A percentile compares a stretch with the other conserved stretches of the same genome.
Evolutionary conservation across 2,797 vertebrate species (phyloP).

Genomic region (Arremon aurantiirostris): DNA sequence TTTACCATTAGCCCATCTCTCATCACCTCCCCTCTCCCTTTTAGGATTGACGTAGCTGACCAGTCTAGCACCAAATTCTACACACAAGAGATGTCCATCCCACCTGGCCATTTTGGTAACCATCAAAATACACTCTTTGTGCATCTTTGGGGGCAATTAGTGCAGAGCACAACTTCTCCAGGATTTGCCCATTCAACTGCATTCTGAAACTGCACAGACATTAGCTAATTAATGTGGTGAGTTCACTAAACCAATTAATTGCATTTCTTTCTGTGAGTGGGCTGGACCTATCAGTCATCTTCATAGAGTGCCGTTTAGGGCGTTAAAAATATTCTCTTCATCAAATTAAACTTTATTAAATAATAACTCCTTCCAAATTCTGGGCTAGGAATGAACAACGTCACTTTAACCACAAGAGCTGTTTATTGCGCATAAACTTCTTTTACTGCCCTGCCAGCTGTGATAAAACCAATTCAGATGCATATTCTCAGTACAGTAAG

Average conservation of each 20-base stretch:
- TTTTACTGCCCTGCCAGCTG: slow-evolving; percentile 61
- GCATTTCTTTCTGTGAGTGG: slow-evolving; percentile 59
- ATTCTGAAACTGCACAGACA: slow-evolving; percentile 49
- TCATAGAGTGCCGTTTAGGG: slow-evolving; percentile 55
- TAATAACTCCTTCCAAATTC: slow-evolving; percentile 62
- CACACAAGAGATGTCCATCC: rapidly evolving
- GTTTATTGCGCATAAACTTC: slow-evolving; percentile 47
- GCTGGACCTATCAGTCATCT: slow-evolving; percentile 63
- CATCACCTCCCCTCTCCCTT: not conserved
- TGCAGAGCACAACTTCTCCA: not conserved
- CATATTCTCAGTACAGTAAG: slow-evolving; percentile 51
- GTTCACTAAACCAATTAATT: slow-evolving; percentile 64
- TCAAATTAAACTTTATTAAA: slow-evolving; percentile 70
- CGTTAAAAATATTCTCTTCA: slow-evolving; percentile 66
- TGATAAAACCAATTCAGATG: slow-evolving; percentile 62
- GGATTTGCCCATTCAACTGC: slow-evolving; percentile 16
- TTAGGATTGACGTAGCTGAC: not conserved
- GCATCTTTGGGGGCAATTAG: not conserved
- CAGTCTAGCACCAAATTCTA: not conserved
- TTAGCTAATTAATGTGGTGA: slow-evolving; percentile 64
- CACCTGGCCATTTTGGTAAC: not conserved
- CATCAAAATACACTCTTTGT: not conserved
- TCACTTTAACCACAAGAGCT: slow-evolving; percentile 58
- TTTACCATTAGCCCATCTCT: not conserved
- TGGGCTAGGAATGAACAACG: slow-evolving; percentile 53